Evolutionary conservation across 2,113 vertebrate genomes (phyloP), one percentile per base, ranked within the genome.

Genomic region (Hylia prasina): DNA sequence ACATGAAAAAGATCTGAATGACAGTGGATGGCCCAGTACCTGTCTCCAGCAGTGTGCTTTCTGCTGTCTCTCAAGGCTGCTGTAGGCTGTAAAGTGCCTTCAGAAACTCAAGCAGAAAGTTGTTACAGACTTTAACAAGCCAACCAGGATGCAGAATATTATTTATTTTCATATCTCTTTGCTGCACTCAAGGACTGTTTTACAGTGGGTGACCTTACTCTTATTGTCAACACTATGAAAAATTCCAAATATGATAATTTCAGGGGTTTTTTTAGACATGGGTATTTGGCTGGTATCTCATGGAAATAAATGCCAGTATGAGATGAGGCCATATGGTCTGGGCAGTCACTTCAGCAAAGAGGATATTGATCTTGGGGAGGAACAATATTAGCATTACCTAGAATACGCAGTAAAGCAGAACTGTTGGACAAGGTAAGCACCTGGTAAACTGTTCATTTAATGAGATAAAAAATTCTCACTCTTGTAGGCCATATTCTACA

Each of bases 101-200:
- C 82, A 88, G 28, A 72, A 75, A 69, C 65, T 40, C 23, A 76
- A 24, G 37, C 50, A 80, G 30, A 56, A 80, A 79, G 42, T 58
- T 93, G 30, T 73, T 83, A 8, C 4, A 92, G 54, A 93, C 31
- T 77, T 20, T 85, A 72, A 90, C 28, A 9, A 73, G 27, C 33
- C 80, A 90, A 88, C 45, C 35, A 30, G 50, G 53, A 53, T 85
- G 60, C 66, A 89, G n/a, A 21, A 44, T 73, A 61, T 75, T 82
- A 69, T 75, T 93, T 88, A 31, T 93, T 90, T 97, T 83, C 54
- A n/a, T 78, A n/a, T 80, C 71, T 88, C 53, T 93, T 58, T 92
- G 58, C 88, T 86, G 60, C 64, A 70, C 14, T 86, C 42, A 17
- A 93, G 79, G 75, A 80, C 54, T 94, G 15, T 83, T 95, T 70